phyloP scores from a whole-genome alignment of 2,113 vertebrate species.

The Lepus europaeus region DNA sequence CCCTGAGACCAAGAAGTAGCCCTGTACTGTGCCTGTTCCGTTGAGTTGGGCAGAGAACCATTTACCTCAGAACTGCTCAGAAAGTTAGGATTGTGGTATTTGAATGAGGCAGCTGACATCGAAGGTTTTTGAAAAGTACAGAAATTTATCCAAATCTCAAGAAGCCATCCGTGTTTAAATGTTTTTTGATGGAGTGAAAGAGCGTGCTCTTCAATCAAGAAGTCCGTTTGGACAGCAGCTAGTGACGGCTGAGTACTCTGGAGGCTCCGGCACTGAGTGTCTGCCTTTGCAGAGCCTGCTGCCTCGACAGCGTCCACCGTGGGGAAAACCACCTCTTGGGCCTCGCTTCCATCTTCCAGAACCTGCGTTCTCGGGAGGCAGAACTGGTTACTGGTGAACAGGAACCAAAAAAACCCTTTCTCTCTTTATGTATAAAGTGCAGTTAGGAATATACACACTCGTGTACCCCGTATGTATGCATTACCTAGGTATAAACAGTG shows the following conservation, averaged over 20 bases:
- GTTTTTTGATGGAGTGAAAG: background rate
- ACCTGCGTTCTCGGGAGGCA: background rate
- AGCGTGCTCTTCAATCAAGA: constrained; percentile 15
- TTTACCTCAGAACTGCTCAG: background rate
- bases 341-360: constrained; percentile 19
- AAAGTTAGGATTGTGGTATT: background rate
- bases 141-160: constrained; percentile 20
- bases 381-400: background rate
- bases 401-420: background rate
- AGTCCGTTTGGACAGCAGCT: background rate
- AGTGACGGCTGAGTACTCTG: background rate
- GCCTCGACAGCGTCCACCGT: constrained; percentile 29
- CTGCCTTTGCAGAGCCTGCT: background rate
- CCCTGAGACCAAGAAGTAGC: background rate
- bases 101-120: background rate
- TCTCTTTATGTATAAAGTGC: constrained; percentile 13
- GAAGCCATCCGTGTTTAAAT: background rate
- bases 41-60: background rate
- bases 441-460: too few species aligned
- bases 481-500: background rate
- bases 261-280: background rate
- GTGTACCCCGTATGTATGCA: background rate
- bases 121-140: constrained; percentile 51
- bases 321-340: background rate
- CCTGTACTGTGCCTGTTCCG: background rate